Conservation (phyloP, 2,797 vertebrate genomes). For the Megaceryle alcyon region DNA sequence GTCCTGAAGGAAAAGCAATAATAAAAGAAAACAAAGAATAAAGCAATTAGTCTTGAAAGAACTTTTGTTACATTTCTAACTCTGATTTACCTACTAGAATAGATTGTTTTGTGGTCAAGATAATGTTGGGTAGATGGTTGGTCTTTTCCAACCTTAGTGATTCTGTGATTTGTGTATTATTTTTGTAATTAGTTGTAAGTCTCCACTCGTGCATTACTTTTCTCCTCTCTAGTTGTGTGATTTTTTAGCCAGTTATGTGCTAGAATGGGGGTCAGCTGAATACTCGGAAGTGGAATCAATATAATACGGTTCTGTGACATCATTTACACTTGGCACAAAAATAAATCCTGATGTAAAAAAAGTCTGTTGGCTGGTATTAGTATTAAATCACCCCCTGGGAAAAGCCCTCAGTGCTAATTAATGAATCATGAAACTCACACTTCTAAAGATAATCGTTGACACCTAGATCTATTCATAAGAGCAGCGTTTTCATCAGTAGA, state of each 20-base stretch:
- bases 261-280: background rate
- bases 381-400: slow-evolving; percentile 49
- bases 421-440: slow-evolving; percentile 70
- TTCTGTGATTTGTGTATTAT: background rate
- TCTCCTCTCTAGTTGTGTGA: background rate
- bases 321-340: background rate
- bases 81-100: background rate
- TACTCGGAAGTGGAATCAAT: background rate
- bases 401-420: slow-evolving; percentile 72
- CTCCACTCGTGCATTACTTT: background rate
- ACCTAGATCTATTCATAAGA: slow-evolving; percentile 71
- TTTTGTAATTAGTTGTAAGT: background rate
- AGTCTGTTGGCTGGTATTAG: slow-evolving; percentile 25
- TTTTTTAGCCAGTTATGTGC: background rate
- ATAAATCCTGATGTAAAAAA: slow-evolving; percentile 42
- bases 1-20: background rate
- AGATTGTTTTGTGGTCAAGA: background rate
- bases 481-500: slow-evolving; percentile 68
- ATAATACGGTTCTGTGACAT: background rate
- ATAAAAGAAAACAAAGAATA: background rate
- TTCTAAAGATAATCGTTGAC: slow-evolving; percentile 77
- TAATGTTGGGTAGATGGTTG: background rate
- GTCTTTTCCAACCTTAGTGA: background rate
- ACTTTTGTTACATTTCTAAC: background rate
- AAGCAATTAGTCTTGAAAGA: background rate